A percentile compares a stretch with the other conserved stretches of the same genome.
Conservation (phyloP, 1,140 invertebrate genomes). For the Eufriesea mexicana region DNA sequence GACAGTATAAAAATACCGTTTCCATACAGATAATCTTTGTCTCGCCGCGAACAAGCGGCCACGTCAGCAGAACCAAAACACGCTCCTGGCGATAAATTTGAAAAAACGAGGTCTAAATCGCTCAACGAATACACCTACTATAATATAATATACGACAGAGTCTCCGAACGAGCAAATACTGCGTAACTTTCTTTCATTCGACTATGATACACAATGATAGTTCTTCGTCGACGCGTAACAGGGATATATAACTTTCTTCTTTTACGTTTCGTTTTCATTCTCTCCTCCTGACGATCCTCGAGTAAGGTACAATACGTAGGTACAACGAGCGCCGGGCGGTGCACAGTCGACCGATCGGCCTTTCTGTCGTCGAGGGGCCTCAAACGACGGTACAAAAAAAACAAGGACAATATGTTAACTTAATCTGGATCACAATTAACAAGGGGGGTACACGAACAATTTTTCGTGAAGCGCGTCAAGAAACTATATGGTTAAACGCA, state of each 20-base stretch:
- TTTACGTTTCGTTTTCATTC: not conserved
- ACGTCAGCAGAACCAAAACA: not conserved
- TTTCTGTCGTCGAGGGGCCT: not conserved
- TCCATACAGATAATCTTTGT: not conserved
- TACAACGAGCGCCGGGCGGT: slow-evolving; percentile 29
- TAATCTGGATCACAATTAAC: slow-evolving; percentile 32
- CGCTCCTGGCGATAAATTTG: slow-evolving; percentile 18
- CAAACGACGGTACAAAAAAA: slow-evolving; percentile 31
- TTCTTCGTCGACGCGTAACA: slow-evolving; percentile 48
- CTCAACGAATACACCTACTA: slow-evolving; percentile 43
- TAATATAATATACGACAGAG: slow-evolving; percentile 21
- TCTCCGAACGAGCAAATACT: slow-evolving; percentile 39
- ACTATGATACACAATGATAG: slow-evolving; percentile 40
- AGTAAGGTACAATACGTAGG: slow-evolving; percentile 24
- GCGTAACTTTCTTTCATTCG: not conserved
- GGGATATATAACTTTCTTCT: slow-evolving; percentile 44
- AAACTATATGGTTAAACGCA: slow-evolving; percentile 27
- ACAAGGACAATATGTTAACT: slow-evolving; percentile 24
- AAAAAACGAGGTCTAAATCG: slow-evolving; percentile 30
- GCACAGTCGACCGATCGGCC: not conserved
- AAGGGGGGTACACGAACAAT: not conserved
- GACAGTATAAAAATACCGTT: slow-evolving; percentile 41
- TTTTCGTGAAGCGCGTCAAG: not conserved
- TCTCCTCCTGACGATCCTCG: slow-evolving; percentile 32
- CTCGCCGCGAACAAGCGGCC: not conserved